Evolutionary conservation across 2,113 vertebrate species (phyloP), one percentile per base, ranked within the genome.

Genomic region (Leptobrachium ailaonicum): DNA sequence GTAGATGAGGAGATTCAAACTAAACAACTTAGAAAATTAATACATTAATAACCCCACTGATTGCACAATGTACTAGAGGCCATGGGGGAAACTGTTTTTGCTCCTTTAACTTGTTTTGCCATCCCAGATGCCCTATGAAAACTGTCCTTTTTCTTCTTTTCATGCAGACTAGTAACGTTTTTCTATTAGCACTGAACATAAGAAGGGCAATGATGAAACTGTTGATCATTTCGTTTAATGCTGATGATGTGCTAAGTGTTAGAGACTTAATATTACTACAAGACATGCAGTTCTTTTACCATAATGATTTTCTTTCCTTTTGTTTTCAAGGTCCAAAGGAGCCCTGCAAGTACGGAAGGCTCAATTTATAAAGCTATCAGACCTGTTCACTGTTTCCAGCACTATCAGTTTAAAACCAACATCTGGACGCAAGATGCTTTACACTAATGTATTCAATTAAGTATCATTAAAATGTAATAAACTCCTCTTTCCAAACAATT

Each of bases 271-370:
- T 54, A 67, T 67, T 40, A 10, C 10, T 10, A 41, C 11, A n/a
- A 42, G 45, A 6, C 63, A 67, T 40, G 11, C 42, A 20, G 12
- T 44, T 67, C 14, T 42, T 41, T 53, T 67, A 47, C 12, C 13
- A 54, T 42, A 76, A 67, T 87, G 13, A 43, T 77, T 78, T 85
- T 75, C 81, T 82, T 63, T 47, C 79, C 85, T 84, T 42, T 89
- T 79, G 56, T 84, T 86, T 91, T 89, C 66, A 91, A 93, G 92
- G 91, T 90, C 89, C 89, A 84, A 90, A 91, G 93, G 91, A 93
- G 88, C 88, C 88, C 90, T 86, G 73, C 90, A 88, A 91, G 85
- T 90, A 92, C 87, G 88, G 93, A 92, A 88, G 88, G 82, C 89
- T 93, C 92, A 88, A 86, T 91, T 91, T 90, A 87, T 86, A 94